These are phyloP conservation scores for Halcyon malimbica DNA, from an alignment of 2,113 vertebrate genomes.

Conservation along the genomic window DNA sequence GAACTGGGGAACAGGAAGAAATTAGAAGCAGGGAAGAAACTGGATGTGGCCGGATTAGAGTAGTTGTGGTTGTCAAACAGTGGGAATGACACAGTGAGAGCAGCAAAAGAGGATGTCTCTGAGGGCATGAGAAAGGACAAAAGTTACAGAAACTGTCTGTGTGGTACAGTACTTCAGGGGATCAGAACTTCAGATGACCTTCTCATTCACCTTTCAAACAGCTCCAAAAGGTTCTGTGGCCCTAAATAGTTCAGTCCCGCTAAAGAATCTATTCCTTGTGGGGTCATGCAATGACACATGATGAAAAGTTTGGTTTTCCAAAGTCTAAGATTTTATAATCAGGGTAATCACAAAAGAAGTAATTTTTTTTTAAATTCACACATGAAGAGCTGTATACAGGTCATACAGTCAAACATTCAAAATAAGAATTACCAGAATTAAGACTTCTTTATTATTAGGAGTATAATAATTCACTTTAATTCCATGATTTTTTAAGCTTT, in stretches of 20 bases:
- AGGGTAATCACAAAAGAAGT: neutral
- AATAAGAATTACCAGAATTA: neutral
- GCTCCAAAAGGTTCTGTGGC: neutral
- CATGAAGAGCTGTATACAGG: neutral
- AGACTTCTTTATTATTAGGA: neutral
- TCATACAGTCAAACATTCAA: neutral
- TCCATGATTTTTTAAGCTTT: neutral
- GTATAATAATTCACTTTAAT: neutral
- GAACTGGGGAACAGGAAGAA: neutral
- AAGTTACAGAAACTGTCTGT: neutral
- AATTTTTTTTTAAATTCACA: neutral
- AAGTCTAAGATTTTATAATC: neutral
- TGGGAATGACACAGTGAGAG: neutral
- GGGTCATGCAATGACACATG: accelerated
- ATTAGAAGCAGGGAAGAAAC: neutral
- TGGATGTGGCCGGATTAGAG: neutral
- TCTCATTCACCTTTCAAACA: neutral
- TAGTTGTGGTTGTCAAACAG: neutral
- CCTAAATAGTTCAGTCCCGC: neutral
- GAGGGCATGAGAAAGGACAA: neutral
- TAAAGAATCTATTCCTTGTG: neutral
- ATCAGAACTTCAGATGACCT: neutral
- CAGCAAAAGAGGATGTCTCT: neutral
- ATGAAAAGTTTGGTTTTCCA: neutral
- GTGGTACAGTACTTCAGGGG: neutral